These are phyloP conservation scores for Muscicapa comitata DNA, from an alignment of 2,797 vertebrate genomes.

Conservation along the genomic window DNA sequence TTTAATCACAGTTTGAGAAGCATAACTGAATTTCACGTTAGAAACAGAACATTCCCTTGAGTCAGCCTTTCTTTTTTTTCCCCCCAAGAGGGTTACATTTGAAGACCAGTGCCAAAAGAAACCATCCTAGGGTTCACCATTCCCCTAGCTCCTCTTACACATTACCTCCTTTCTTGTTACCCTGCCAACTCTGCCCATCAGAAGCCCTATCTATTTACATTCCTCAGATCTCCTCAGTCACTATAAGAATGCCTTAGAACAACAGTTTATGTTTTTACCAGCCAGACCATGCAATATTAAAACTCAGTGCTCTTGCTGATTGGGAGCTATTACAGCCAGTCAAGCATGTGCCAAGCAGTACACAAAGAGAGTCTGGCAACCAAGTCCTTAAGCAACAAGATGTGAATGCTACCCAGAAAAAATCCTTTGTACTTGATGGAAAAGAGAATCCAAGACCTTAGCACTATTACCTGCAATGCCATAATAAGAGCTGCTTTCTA, in stretches of 20 bases:
- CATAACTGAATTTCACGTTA: not conserved
- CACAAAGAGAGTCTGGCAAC: not conserved
- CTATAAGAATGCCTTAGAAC: not conserved
- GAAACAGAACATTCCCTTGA: not conserved
- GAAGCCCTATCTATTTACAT: not conserved
- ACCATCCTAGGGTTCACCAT: not conserved
- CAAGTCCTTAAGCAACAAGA: not conserved
- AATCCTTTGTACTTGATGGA: not conserved
- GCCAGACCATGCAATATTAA: not conserved
- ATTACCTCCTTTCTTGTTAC: accelerated
- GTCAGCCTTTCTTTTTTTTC: not conserved
- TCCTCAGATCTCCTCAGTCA: not conserved
- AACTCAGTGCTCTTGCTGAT: not conserved
- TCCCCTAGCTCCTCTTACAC: not conserved
- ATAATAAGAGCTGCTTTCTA: not conserved
- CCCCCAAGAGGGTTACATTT: not conserved
- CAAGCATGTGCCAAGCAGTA: not conserved
- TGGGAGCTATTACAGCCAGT: not conserved
- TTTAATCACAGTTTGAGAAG: not conserved
- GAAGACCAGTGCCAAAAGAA: not conserved
- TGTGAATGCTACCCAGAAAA: not conserved
- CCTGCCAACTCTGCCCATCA: not conserved
- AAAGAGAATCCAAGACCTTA: not conserved
- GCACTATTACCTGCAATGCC: not conserved
- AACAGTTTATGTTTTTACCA: not conserved